Base-by-base conservation (phyloP, 2,113 vertebrate genomes). In the Peromyscus maniculatus region DNA sequence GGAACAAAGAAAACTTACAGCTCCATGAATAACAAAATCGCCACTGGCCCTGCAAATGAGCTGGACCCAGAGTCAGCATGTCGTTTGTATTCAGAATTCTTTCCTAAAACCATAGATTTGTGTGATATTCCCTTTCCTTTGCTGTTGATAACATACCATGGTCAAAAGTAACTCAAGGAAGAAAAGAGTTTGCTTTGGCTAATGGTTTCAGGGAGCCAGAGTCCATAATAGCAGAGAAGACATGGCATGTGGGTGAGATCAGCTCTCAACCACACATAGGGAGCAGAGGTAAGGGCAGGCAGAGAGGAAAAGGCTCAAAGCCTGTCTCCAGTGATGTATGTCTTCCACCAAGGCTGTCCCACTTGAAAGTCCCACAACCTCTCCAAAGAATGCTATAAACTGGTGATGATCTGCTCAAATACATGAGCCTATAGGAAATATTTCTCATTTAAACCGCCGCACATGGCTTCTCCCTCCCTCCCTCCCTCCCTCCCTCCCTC, bases 1-100 rank as follows among this genome's bases (percentile, higher is more conserved):
- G 67, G 83, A 97, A 77, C 3, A 36, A 93, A 59, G 28, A 71
- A 10, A 77, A 83, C 79, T 78, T 26, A 43, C 55, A 87, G 94
- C 49, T 91, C 82, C 2, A 16, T 84, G 97, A 96, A 0, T 1
- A 64, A 80, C 72, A 66, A 87, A 46, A 62, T 19, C 82, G 46
- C 69, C 57, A n/a, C 9, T 49, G 7, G 77, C 71, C 6, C 21
- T 49, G 21, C 59, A 91, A 49, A 78, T 28, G 66, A 89, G n/a
- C 36, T 39, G 8, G 36, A 66, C 66, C 66, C 21, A 69, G 90
- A 72, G 52, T 49, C 33, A 75, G 80, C 7, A 46, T 72, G 90
- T 78, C 26, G 57, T 57, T 72, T 89, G 26, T 2, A 28, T 74
- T 79, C 55, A 66, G 8, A 82, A 80, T 72, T 67, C 46, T 80